Evolutionary conservation across 2,113 vertebrate genomes (phyloP).

Genomic region (Xyrauchen texanus): DNA sequence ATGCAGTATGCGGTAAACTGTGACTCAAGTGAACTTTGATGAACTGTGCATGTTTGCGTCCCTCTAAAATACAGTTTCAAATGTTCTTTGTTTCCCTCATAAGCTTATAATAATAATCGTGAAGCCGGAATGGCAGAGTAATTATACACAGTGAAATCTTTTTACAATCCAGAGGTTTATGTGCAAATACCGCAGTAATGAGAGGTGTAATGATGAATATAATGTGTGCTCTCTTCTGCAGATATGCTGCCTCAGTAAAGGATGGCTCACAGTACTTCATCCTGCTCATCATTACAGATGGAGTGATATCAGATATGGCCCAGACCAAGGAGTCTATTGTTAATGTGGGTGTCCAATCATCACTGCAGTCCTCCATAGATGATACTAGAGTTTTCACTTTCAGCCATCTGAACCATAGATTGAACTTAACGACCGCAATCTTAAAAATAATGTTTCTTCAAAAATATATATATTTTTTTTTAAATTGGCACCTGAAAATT

Average conservation of each 20-base stretch:
- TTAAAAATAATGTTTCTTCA: no score
- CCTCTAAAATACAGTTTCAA: neutral
- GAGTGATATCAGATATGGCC: constrained; percentile 90
- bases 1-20: no score
- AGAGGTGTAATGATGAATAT: constrained; percentile 6
- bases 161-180: neutral
- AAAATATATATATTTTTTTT: no score
- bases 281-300: constrained; percentile 88
- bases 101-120: neutral
- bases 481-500: no score
- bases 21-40: no score
- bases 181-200: constrained; percentile 2
- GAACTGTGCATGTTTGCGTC: neutral
- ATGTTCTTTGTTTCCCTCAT: constrained; percentile 1
- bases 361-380: neutral
- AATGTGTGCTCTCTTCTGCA: constrained; percentile 45
- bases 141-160: neutral
- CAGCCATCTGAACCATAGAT: no score
- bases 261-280: constrained; percentile 89
- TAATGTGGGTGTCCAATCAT: constrained; percentile 74
- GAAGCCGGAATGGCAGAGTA: neutral
- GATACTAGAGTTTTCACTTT: no score
- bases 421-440: no score
- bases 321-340: constrained; percentile 89
- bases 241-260: constrained; percentile 85